A percentile compares a stretch with the other conserved stretches of the same genome.
Evolutionary conservation across 1,140 invertebrate species (phyloP).

Genomic region (Capitella teleta): DNA sequence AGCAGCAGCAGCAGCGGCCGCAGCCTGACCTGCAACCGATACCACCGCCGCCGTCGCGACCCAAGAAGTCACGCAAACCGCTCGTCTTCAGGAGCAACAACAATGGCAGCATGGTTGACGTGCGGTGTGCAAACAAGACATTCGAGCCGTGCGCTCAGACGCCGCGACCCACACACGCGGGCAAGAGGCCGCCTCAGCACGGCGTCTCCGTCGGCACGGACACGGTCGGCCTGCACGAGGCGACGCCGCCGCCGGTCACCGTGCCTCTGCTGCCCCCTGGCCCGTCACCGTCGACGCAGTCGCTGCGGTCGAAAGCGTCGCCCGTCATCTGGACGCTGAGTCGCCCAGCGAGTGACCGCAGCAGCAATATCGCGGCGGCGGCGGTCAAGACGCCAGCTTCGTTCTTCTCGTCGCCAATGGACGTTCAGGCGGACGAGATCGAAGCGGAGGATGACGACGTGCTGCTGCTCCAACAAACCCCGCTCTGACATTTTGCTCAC

Average conservation of each 20-base stretch:
- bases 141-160: constrained; percentile 5
- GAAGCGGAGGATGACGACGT: constrained; percentile 4
- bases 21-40: background rate
- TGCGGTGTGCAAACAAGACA: constrained; percentile 8
- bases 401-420: no score
- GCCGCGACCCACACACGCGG: background rate
- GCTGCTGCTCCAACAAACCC: constrained; percentile 4
- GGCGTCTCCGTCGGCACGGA: background rate
- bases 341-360: no score
- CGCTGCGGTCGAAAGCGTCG: no score
- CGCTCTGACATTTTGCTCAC: constrained; percentile 1
- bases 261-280: background rate
- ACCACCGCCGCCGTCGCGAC: background rate
- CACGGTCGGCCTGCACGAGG: background rate
- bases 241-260: background rate
- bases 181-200: background rate
- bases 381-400: no score
- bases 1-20: background rate
- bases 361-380: no score
- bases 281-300: no score
- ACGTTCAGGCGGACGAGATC: no score
- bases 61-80: constrained; percentile 4
- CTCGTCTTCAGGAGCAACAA: constrained; percentile 13
- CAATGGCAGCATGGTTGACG: constrained; percentile 15
- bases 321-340: no score